Base-by-base conservation (phyloP, 2,797 vertebrate genomes). In the Saxicola maurus region DNA sequence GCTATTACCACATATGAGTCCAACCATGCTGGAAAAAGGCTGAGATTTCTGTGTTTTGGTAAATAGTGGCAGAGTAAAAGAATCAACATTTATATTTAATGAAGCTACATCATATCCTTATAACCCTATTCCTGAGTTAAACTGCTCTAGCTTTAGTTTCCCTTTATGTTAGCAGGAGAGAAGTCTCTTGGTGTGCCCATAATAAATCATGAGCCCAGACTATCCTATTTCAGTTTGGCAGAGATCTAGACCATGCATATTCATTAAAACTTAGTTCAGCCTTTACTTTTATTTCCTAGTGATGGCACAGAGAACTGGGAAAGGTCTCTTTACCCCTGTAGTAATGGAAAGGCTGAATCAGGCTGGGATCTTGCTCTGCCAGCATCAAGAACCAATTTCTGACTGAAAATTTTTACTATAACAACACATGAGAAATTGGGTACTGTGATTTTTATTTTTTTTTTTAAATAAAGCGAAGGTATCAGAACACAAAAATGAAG, bases 241-340 rank as follows among this genome's bases (percentile, higher is more conserved):
- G 55, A 68, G 40, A 92, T 56, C 52, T 59, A 60, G 56, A 27
- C 28, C 2, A 1, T 49, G 57, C 24, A 45, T 68, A 45, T 65
- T 93, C 37, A 79, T 89, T 89, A 81, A 81, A 92, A 68, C 16
- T 67, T 67, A 55, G 21, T 69, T 81, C 76, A 86, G 42, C 48
- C 43, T 85, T 91, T 79, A 40, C n/a, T 89, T 81, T 83, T 60
- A 60, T 76, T 90, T 91, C 62, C 30, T 51, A 83, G 35, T 37
- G 33, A 78, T 71, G 48, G 45, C 67, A 79, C 40, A 66, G 55
- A 67, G 61, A 80, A 18, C 9, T 46, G 52, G 11, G 16, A 86
- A 73, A 79, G 9, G 24, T 53, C 45, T 62, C 37, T 73, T 64
- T 60, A 49, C 3, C 7, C 27, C 30, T 13, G 12, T 42, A 60